Conservation (phyloP, 2,113 vertebrate species). For the Antechinus flavipes region DNA sequence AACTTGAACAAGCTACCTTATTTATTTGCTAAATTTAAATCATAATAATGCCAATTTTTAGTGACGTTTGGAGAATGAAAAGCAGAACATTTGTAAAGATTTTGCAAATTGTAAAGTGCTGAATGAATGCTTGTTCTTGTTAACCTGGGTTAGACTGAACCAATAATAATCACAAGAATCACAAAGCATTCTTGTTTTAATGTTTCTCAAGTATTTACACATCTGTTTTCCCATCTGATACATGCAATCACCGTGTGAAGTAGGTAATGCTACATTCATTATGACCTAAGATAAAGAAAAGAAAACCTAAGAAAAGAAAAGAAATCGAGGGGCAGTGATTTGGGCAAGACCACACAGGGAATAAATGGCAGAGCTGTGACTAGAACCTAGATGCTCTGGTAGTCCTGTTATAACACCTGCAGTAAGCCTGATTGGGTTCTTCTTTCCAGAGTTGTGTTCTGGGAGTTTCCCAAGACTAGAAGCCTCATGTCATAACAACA, state of each 20-base stretch:
- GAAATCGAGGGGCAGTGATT: neutral
- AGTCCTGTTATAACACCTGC: neutral
- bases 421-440: fast-evolving
- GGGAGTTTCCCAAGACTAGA: neutral
- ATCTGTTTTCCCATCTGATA: neutral
- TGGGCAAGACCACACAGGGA: neutral
- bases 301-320: too few species aligned
- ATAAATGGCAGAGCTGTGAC: neutral
- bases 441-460: fast-evolving
- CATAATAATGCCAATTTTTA: neutral
- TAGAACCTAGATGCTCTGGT: neutral
- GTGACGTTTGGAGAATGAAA: neutral
- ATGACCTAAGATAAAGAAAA: neutral
- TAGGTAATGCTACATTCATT: neutral
- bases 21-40: neutral
- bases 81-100: neutral
- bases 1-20: neutral
- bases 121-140: neutral
- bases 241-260: neutral
- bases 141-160: neutral
- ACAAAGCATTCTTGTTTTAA: neutral
- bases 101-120: neutral
- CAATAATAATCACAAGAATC: neutral
- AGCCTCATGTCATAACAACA: fast-evolving
- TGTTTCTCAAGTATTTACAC: neutral